Base-by-base conservation (phyloP, 1,140 invertebrate species). In the Drosophila lacertosa region DNA sequence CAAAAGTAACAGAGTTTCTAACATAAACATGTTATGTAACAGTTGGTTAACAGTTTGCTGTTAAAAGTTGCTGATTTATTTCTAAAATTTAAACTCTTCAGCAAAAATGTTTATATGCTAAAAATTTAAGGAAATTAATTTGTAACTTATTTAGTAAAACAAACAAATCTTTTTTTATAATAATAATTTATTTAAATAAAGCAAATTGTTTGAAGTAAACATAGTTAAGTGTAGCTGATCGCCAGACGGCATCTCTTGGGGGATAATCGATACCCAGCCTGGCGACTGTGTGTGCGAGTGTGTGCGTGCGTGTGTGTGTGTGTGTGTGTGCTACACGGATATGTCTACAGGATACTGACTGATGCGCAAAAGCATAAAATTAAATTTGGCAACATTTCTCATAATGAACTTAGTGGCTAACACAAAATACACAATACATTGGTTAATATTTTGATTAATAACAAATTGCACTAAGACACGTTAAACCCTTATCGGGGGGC, bases 361-460 rank as follows among this genome's bases (percentile, higher is more conserved):
- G 81, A 84, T 84, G 68, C 69, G 42, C 55, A 62, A 86, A 65
- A 66, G 76, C 74, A 84, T 83, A 77, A 84, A 89, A 84, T 89
- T 84, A 89, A 89, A 89, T 89, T 89, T 89, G 78, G 79, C 84
- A 89, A 89, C 78, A 89, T 78, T 89, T 89, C 77, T 78, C 72
- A 63, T 89, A 81, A 89, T 77, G 68, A 89, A 89, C 84, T 83
- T 89, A 89, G 77, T 45, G 57, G 59, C 84, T 89, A 88, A 82
- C 77, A 79, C 78, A 88, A 77, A 73, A 68, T 68, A 73, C 29
- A 54, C 50, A 72, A 68, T 60, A 65, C 39, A 63, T 53, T 55
- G 59, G 40, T 65, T 4, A 44, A 58, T 71, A 16, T 18, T 53
- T 71, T 47, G 60, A 70, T 67, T 59, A 66, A 77, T 71, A 89